Percentiles rank a stretch among this genome's conserved stretches.
phyloP scores from a whole-genome alignment of 2,797 vertebrate species.

The Ceyx erithaca region DNA sequence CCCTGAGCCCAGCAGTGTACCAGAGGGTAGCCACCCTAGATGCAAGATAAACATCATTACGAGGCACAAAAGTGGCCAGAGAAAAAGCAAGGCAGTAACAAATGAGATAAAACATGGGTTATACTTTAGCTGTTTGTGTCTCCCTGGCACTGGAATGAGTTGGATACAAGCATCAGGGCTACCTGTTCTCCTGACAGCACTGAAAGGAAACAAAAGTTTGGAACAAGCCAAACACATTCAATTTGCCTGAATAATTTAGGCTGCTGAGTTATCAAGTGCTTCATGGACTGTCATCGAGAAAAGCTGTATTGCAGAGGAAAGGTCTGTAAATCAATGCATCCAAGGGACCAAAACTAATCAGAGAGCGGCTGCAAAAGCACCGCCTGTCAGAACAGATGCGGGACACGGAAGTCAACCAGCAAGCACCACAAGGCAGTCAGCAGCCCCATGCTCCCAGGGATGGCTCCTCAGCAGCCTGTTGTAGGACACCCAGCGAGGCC shows the following conservation, averaged over 20 bases:
- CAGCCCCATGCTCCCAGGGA: not conserved
- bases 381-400: slow-evolving; percentile 7
- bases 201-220: slow-evolving; percentile 52
- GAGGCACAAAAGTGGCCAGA: not conserved
- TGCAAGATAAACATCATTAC: not conserved
- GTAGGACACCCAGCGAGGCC: not conserved
- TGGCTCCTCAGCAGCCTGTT: not conserved
- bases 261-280: slow-evolving; percentile 54
- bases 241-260: slow-evolving; percentile 60
- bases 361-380: slow-evolving; percentile 16
- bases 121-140: not conserved
- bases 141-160: not conserved
- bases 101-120: not conserved
- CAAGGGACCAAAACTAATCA: slow-evolving; percentile 14
- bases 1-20: not conserved
- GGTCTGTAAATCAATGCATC: slow-evolving; percentile 55
- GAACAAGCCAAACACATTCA: slow-evolving; percentile 53
- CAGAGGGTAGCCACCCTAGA: not conserved
- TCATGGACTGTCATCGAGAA: slow-evolving; percentile 35
- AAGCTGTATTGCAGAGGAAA: slow-evolving; percentile 20
- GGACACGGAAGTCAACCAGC: not conserved
- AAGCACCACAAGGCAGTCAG: fast-evolving
- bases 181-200: slow-evolving; percentile 50
- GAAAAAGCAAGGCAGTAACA: not conserved
- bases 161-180: slow-evolving; percentile 1